Percentiles rank a stretch among this genome's conserved stretches.
Evolutionary conservation across 2,113 vertebrate species (phyloP).

Genomic region (Brachyhypopomus gauderio): DNA sequence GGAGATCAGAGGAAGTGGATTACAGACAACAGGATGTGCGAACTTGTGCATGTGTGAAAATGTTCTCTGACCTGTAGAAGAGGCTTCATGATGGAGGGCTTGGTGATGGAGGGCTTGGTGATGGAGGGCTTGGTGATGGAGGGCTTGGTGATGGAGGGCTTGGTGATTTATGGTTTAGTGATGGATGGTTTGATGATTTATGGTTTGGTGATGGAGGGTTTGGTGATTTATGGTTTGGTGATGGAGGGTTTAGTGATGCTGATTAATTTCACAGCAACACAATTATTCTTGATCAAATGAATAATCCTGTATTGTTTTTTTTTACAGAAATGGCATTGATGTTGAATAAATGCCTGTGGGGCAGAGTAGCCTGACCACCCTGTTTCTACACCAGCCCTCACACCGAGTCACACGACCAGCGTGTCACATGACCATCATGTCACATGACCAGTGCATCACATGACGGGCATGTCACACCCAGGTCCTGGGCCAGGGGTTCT

Average conservation of each 20-base stretch:
- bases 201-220: not conserved
- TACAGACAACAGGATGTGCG: not conserved
- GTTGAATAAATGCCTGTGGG: no score
- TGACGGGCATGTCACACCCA: not conserved
- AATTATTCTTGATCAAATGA: not conserved
- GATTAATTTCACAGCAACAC: not conserved
- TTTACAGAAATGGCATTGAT: no score
- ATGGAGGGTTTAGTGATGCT: no score
- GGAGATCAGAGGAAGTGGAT: not conserved
- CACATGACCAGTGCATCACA: not conserved
- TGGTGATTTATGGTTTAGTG: no score
- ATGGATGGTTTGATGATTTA: no score
- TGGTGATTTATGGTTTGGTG: no score
- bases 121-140: no score
- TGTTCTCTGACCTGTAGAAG: no score
- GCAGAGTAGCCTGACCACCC: no score
- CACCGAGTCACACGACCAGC: not conserved
- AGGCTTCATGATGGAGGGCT: not conserved
- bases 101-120: no score
- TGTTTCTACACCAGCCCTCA: not conserved
- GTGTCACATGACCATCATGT: not conserved
- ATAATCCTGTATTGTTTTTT: not conserved
- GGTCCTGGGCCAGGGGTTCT: not conserved
- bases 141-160: not conserved
- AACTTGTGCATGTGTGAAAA: not conserved